A percentile compares a stretch with the other conserved stretches of the same genome.
These are phyloP conservation scores for Coryphaenoides rupestris DNA, from an alignment of 2,113 vertebrate genomes.

Conservation along the genomic window DNA sequence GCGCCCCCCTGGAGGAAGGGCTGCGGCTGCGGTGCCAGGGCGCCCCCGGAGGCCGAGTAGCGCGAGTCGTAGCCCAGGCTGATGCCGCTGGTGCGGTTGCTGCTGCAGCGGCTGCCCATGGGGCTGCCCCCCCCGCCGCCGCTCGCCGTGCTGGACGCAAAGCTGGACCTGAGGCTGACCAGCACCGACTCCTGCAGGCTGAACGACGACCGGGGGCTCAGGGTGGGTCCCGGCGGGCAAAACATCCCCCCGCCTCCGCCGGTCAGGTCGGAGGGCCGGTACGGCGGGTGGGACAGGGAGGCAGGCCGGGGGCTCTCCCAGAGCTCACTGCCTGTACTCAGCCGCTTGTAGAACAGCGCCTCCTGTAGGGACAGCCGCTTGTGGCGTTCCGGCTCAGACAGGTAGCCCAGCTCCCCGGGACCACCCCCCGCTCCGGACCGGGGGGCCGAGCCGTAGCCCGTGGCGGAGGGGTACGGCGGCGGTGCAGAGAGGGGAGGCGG, in stretches of 20 bases:
- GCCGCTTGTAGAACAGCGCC: constrained; percentile 72
- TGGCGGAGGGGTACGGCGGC: constrained; percentile 45
- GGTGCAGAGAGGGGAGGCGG: constrained; percentile 61
- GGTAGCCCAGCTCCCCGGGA: constrained; percentile 61
- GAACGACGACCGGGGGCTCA: constrained; percentile 76
- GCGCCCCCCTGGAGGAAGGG: constrained; percentile 50
- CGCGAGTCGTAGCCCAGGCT: constrained; percentile 84
- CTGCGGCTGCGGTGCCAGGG: constrained; percentile 54
- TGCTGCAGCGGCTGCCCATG: constrained; percentile 80
- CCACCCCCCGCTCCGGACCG: constrained; percentile 37
- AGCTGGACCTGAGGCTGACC: constrained; percentile 82
- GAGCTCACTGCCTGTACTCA: constrained; percentile 71
- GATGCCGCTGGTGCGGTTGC: constrained; percentile 85
- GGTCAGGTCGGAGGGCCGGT: constrained; percentile 52
- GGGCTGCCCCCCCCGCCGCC: constrained; percentile 79
- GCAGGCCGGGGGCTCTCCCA: constrained; percentile 71
- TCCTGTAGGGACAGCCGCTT: constrained; percentile 77
- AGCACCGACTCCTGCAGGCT: constrained; percentile 77
- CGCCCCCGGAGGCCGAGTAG: constrained; percentile 66
- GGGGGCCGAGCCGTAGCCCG: constrained; percentile 44
- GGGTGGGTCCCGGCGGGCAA: constrained; percentile 59
- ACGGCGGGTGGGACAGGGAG: constrained; percentile 67
- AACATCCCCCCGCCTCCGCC: constrained; percentile 59
- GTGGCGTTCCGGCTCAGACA: constrained; percentile 73
- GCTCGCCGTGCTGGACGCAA: constrained; percentile 83